phyloP scores from a whole-genome alignment of 1,140 invertebrate species.

The Hestina assimilis region DNA sequence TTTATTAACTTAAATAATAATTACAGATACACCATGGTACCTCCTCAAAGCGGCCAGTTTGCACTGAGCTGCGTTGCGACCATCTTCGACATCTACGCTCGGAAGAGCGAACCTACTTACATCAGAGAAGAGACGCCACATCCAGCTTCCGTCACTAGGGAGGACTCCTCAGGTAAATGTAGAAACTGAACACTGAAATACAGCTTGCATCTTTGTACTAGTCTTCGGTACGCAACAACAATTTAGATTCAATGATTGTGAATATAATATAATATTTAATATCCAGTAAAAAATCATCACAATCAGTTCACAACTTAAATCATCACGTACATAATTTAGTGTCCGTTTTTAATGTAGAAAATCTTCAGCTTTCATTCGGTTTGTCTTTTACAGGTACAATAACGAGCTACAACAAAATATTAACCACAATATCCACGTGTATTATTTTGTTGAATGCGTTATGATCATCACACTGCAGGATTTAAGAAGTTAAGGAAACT shows the following conservation, averaged over 20 bases:
- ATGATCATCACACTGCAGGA: slow-evolving; percentile 43
- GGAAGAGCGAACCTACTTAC: slow-evolving; percentile 45
- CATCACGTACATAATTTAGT: too few species aligned
- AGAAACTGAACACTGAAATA: neutral
- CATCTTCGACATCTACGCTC: slow-evolving; percentile 61
- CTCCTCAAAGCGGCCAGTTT: slow-evolving; percentile 55
- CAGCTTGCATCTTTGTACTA: too few species aligned
- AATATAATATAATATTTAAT: too few species aligned
- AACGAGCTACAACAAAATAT: slow-evolving; percentile 14
- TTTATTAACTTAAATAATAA: too few species aligned
- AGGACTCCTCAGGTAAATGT: slow-evolving; percentile 55
- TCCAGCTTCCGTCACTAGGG: slow-evolving; percentile 65
- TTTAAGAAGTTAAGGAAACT: slow-evolving; percentile 51
- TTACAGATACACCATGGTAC: slow-evolving; percentile 51
- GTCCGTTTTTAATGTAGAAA: too few species aligned
- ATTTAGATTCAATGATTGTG: too few species aligned
- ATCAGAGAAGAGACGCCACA: slow-evolving; percentile 61
- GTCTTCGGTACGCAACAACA: too few species aligned
- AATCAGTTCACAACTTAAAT: too few species aligned
- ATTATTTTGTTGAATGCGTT: slow-evolving; percentile 34
- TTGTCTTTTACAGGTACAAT: slow-evolving; percentile 33
- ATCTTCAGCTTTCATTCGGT: too few species aligned
- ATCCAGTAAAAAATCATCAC: too few species aligned
- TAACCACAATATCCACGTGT: slow-evolving; percentile 32
- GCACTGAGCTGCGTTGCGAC: slow-evolving; percentile 57